These are phyloP conservation scores for Lindbergichthys nudifrons DNA, from an alignment of 2,797 vertebrate genomes.

Conservation along the genomic window DNA sequence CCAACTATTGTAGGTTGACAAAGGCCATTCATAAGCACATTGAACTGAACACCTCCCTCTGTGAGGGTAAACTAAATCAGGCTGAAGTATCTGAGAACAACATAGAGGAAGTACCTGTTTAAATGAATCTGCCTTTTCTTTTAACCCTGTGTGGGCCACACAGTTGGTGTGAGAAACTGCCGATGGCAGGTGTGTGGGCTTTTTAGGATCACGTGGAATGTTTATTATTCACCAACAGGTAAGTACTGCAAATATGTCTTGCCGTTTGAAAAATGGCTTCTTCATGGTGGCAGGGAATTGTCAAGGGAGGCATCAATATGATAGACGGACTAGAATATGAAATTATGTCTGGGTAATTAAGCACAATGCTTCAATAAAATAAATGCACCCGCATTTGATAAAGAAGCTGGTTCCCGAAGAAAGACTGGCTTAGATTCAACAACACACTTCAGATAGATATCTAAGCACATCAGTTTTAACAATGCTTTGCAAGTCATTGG, in stretches of 20 bases:
- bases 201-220: slow-evolving; percentile 16
- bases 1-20: slow-evolving; percentile 59
- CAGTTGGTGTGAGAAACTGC: slow-evolving; percentile 38
- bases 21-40: slow-evolving; percentile 58
- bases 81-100: slow-evolving; percentile 57
- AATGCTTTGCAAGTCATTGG: neutral
- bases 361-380: neutral
- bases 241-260: slow-evolving; percentile 4
- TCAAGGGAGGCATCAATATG: neutral
- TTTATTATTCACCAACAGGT: slow-evolving; percentile 22
- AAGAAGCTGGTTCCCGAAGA: neutral
- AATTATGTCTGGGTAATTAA: slow-evolving; percentile 5
- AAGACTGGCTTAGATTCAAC: neutral
- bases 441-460: neutral
- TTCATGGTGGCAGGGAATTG: neutral
- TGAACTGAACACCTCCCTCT: slow-evolving; percentile 52
- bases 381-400: no score
- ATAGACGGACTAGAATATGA: neutral
- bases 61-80: slow-evolving; percentile 72
- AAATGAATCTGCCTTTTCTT: slow-evolving; percentile 68
- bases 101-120: slow-evolving; percentile 56
- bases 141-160: slow-evolving; percentile 50
- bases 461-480: neutral
- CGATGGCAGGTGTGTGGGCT: slow-evolving; percentile 33
- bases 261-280: slow-evolving; percentile 3